These are phyloP conservation scores for Raja brachyura DNA, from an alignment of 2,113 vertebrate genomes.

Conservation along the genomic window DNA sequence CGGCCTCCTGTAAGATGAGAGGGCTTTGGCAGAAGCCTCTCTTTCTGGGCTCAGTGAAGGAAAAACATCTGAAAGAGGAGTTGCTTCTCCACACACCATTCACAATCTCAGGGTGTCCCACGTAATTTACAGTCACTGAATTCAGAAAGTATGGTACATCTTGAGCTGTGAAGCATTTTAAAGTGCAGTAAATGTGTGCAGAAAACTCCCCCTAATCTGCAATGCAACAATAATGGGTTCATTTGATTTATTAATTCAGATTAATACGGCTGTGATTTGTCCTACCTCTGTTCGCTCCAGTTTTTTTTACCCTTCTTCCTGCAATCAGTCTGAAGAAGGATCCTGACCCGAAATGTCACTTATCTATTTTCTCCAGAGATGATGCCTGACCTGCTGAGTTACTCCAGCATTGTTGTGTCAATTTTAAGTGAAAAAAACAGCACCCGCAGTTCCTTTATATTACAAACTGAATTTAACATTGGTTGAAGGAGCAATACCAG, in stretches of 20 bases:
- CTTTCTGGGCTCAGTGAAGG: background rate
- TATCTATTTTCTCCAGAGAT: too few relatives aligned
- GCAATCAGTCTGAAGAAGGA: too few relatives aligned
- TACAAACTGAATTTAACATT: too few relatives aligned
- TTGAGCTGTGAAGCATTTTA: background rate
- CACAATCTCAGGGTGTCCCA: background rate
- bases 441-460: too few relatives aligned
- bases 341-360: too few relatives aligned
- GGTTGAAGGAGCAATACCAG: background rate
- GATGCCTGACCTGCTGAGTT: too few relatives aligned
- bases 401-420: too few relatives aligned
- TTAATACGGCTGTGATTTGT: too few relatives aligned
- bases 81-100: background rate
- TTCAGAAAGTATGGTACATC: background rate
- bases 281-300: too few relatives aligned
- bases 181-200: background rate
- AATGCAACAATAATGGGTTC: background rate
- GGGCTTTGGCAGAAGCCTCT: background rate
- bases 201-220: background rate
- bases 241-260: background rate
- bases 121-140: background rate
- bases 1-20: background rate
- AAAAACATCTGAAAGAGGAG: background rate
- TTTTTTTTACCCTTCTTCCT: too few relatives aligned
- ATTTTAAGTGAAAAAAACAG: too few relatives aligned